phyloP scores from a whole-genome alignment of 2,113 vertebrate genomes.

The Stigmatopora argus region DNA sequence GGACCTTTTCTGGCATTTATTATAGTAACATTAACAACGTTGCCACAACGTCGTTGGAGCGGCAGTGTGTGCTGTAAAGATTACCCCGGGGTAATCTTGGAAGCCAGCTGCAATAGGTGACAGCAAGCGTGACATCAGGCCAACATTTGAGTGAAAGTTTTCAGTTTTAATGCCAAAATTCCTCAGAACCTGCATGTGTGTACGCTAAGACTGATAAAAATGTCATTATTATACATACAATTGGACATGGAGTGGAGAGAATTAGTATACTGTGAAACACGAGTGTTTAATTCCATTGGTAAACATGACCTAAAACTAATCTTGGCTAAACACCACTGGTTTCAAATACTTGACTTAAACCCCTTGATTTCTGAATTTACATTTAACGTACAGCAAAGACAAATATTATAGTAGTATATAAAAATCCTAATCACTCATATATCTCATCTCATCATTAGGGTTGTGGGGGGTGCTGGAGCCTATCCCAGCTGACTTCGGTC shows the following conservation, averaged over 20 bases:
- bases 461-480: too few species aligned
- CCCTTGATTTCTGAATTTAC: too few species aligned
- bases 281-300: background rate
- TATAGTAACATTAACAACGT: background rate
- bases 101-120: background rate
- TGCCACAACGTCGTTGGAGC: background rate
- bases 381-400: too few species aligned
- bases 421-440: too few species aligned
- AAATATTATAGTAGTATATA: too few species aligned
- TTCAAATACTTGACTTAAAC: background rate
- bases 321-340: background rate
- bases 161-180: background rate
- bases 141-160: background rate
- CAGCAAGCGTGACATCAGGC: slow-evolving; percentile 5
- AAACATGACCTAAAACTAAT: background rate
- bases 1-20: background rate
- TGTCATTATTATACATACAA: slow-evolving; percentile 2
- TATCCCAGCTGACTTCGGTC: too few species aligned
- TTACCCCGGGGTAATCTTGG: background rate
- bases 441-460: too few species aligned
- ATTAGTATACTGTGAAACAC: background rate
- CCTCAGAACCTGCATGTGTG: background rate
- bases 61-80: background rate
- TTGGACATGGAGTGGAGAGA: background rate
- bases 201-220: background rate